A percentile compares a stretch with the other conserved stretches of the same genome.
These are phyloP conservation scores for Solea senegalensis DNA, from an alignment of 2,113 vertebrate genomes.

Conservation along the genomic window DNA sequence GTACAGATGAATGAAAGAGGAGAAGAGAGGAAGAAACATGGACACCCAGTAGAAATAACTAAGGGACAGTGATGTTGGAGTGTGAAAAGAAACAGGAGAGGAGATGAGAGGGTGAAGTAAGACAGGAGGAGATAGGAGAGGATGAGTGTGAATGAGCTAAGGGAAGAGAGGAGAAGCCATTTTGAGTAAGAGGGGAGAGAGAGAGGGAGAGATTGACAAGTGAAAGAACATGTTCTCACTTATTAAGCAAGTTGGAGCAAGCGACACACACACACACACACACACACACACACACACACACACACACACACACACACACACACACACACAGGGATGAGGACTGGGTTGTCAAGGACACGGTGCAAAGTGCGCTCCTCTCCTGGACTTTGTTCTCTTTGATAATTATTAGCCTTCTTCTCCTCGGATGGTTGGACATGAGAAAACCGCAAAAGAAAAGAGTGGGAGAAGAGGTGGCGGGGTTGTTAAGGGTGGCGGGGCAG, in stretches of 20 bases:
- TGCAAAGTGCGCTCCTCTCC: slow-evolving; percentile 42
- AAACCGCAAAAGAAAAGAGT: not conserved
- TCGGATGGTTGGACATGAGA: slow-evolving; percentile 10
- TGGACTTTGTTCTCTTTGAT: slow-evolving; percentile 57
- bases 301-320: no score
- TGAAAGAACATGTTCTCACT: slow-evolving; percentile 45
- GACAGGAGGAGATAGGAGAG: slow-evolving; percentile 13
- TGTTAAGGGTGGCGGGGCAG: no score
- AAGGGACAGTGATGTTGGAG: slow-evolving; percentile 24
- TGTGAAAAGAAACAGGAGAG: slow-evolving; percentile 35
- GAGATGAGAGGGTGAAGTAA: slow-evolving; percentile 9
- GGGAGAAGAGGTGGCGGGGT: not conserved
- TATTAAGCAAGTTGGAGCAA: slow-evolving; percentile 42
- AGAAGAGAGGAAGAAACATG: not conserved
- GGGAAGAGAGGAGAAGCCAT: slow-evolving; percentile 8
- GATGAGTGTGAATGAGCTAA: slow-evolving; percentile 31
- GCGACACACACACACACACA: slow-evolving; percentile 7
- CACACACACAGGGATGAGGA: slow-evolving; percentile 12
- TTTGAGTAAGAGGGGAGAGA: slow-evolving; percentile 14
- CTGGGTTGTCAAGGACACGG: slow-evolving; percentile 20
- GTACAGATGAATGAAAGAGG: not conserved
- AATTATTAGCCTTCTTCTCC: slow-evolving; percentile 57
- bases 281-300: no score
- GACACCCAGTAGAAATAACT: slow-evolving; percentile 5
- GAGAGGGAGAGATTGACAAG: slow-evolving; percentile 15